These are phyloP conservation scores for Eristalis intricaria DNA, from an alignment of 2,888 invertebrate genomes.

Conservation along the genomic window DNA sequence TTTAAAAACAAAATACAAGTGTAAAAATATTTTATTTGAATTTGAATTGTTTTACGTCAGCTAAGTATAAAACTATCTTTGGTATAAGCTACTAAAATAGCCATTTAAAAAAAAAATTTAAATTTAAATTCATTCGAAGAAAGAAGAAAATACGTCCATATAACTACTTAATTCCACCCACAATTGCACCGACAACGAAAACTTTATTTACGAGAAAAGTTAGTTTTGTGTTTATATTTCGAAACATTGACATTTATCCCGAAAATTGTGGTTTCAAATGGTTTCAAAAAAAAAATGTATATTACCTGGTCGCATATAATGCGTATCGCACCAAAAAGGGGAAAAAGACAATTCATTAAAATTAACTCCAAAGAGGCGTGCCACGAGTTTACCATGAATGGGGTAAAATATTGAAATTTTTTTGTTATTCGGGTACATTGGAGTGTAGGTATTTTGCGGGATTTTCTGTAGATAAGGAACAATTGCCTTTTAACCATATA, in stretches of 20 bases:
- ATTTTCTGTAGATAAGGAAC: conserved; percentile 6
- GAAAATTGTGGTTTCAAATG: conserved; percentile 46
- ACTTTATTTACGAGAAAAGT: conserved; percentile 48
- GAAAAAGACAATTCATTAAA: conserved; percentile 69
- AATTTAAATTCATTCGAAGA: conserved; percentile 48
- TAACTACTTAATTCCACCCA: conserved; percentile 64
- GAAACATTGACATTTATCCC: conserved; percentile 58
- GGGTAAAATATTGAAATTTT: conserved; percentile 53
- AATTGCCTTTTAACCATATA: neutral
- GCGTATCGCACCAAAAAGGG: conserved; percentile 57
- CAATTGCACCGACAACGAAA: conserved; percentile 39
- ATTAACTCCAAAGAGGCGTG: conserved; percentile 67
- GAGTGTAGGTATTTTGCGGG: conserved; percentile 25
- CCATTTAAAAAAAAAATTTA: too few relatives aligned
- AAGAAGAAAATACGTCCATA: conserved; percentile 52
- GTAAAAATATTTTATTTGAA: neutral
- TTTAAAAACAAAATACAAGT: conserved; percentile 16
- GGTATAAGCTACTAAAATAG: neutral
- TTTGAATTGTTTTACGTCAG: neutral
- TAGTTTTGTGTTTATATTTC: conserved; percentile 20
- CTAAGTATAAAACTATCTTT: neutral
- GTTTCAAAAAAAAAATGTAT: conserved; percentile 14
- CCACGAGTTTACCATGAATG: conserved; percentile 57
- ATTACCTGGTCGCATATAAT: conserved; percentile 65
- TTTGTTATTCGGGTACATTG: conserved; percentile 11